Evolutionary conservation across 2,888 invertebrate species (phyloP).

Genomic region (Spilosoma lubricipeda): DNA sequence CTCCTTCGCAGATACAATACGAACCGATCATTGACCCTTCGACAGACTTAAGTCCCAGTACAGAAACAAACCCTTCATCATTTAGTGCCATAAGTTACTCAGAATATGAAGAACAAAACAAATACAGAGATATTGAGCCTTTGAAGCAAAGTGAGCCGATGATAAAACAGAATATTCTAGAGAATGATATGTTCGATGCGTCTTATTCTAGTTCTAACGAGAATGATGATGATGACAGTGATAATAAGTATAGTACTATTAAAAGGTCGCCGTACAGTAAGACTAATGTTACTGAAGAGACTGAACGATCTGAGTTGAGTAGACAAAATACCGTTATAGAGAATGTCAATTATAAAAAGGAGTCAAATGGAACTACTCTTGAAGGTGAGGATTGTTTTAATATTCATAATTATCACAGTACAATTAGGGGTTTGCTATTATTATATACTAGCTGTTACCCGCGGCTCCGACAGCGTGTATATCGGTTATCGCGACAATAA

Average conservation of each 20-base stretch:
- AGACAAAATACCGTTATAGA: conserved; percentile 84
- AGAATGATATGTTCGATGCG: conserved; percentile 83
- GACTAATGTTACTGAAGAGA: conserved; percentile 69
- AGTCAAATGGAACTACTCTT: conserved; percentile 76
- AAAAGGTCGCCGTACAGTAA: conserved; percentile 89
- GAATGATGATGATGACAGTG: conserved; percentile 87
- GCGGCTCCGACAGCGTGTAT: too few species aligned
- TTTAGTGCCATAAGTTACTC: conserved; percentile 76
- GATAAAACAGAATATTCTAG: conserved; percentile 84
- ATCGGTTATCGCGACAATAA: too few species aligned
- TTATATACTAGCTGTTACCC: too few species aligned
- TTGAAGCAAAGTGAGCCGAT: conserved; percentile 80
- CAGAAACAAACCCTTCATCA: conserved; percentile 72
- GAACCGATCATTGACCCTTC: conserved; percentile 80
- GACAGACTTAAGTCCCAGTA: conserved; percentile 77
- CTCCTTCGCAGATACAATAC: conserved; percentile 82
- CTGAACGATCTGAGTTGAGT: conserved; percentile 69
- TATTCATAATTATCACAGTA: neutral
- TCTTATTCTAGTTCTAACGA: conserved; percentile 84
- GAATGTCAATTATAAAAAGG: conserved; percentile 80
- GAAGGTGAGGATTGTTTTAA: conserved; percentile 63
- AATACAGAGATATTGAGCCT: conserved; percentile 67
- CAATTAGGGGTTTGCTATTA: neutral
- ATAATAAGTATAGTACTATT: conserved; percentile 90
- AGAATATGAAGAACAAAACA: conserved; percentile 60